Evolutionary conservation across 2,888 invertebrate genomes (phyloP).

Genomic region (Didymodactylos carnosus): DNA sequence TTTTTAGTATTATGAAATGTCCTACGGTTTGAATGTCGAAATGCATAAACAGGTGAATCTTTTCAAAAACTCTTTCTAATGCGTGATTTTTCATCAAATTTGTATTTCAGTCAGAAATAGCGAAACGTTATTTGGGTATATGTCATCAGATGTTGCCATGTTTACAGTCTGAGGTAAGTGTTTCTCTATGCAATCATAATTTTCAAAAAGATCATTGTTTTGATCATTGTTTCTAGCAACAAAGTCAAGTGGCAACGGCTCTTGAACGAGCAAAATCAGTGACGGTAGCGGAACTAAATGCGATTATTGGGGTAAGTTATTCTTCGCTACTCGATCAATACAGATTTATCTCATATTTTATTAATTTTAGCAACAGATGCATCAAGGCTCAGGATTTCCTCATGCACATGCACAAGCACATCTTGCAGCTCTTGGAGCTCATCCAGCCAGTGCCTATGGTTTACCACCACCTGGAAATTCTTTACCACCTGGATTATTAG

Average conservation of each 20-base stretch:
- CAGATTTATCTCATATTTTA: neutral
- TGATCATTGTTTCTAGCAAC: slow-evolving; percentile 44
- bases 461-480: slow-evolving; percentile 1
- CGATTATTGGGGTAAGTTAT: slow-evolving; percentile 81
- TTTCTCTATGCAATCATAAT: too few species aligned
- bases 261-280: slow-evolving; percentile 93
- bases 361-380: neutral
- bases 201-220: neutral
- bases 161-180: slow-evolving; percentile 46
- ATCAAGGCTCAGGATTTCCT: slow-evolving; percentile 7
- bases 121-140: slow-evolving; percentile 82
- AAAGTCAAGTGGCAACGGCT: slow-evolving; percentile 81
- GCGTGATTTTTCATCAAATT: too few species aligned
- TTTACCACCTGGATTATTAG: slow-evolving; percentile 23
- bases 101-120: slow-evolving; percentile 94
- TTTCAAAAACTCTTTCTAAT: too few species aligned
- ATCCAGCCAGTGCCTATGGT: neutral
- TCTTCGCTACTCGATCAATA: neutral
- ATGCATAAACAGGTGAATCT: slow-evolving; percentile 94
- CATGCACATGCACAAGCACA: slow-evolving; percentile 6
- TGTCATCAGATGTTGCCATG: slow-evolving; percentile 87
- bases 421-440: neutral
- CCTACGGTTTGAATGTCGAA: slow-evolving; percentile 78
- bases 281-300: slow-evolving; percentile 78
- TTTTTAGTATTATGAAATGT: slow-evolving; percentile 68